phyloP scores from a whole-genome alignment of 2,888 invertebrate species.

The Dryobota labecula region DNA sequence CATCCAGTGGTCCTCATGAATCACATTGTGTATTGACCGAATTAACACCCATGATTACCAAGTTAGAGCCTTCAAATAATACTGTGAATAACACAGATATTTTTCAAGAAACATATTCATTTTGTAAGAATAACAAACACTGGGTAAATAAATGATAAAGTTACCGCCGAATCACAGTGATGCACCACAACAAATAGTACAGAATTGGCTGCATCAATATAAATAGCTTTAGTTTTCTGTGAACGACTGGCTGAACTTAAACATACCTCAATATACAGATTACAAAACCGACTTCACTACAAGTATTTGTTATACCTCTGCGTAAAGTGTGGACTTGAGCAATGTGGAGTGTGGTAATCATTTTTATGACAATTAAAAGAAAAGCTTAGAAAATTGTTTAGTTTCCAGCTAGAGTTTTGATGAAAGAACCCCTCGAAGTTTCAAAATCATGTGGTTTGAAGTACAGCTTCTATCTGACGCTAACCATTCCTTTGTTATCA shows the following conservation, averaged over 20 bases:
- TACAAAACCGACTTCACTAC: conserved; percentile 67
- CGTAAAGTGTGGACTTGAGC: conserved; percentile 43
- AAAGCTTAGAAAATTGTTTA: background rate
- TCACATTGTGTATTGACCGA: conserved; percentile 22
- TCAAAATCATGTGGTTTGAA: background rate
- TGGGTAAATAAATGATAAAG: conserved; percentile 37
- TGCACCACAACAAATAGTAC: conserved; percentile 40
- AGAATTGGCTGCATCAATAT: conserved; percentile 58
- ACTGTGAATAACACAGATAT: conserved; percentile 11
- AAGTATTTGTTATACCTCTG: conserved; percentile 55
- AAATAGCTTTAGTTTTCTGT: conserved; percentile 64
- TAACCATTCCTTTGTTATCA: background rate
- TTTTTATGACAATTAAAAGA: conserved; percentile 1
- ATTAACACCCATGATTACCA: conserved; percentile 21
- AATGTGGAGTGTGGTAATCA: background rate
- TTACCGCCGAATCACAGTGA: conserved; percentile 36
- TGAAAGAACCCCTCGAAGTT: background rate
- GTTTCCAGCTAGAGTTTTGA: background rate
- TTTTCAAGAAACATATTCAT: conserved; percentile 23
- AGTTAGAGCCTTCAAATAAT: conserved; percentile 9
- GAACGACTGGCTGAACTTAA: conserved; percentile 62
- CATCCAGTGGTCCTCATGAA: conserved; percentile 15
- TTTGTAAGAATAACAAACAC: conserved; percentile 11
- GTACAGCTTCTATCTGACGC: background rate
- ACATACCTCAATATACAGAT: conserved; percentile 66